Base-by-base conservation (phyloP, 2,888 invertebrate genomes). In the Drosophila colorata region DNA sequence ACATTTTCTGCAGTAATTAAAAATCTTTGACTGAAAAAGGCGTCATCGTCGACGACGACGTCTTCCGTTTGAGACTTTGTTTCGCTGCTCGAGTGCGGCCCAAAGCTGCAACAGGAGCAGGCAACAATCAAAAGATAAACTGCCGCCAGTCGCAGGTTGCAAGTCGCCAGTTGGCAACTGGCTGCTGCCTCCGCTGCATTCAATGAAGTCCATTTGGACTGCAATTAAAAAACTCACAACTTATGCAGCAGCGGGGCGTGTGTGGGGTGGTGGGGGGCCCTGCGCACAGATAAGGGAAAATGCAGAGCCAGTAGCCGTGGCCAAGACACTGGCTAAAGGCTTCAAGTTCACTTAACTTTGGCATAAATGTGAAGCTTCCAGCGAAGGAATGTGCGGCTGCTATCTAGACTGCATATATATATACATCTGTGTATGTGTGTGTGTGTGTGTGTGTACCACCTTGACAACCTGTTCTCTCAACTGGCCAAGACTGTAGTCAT, bases 181-280 rank as follows among this genome's bases (percentile, higher is more conserved):
- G 61, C 48, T 61, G 75, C 69, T 78, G 73, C 89, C 89, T 80
- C 48, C 59, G 75, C 69, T 78, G 73, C 89, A 90, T 80, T 88
- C 88, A 88, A 89, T 88, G 90, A 85, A 87, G 88, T 85, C 85
- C 89, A 90, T 89, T 89, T 90, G 88, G 90, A 79, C 87, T 75
- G 90, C 88, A 89, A 89, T 89, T 89, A 89, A 90, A 89, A 89
- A 86, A 86, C 89, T 86, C 88, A 80, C 87, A 88, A 88, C 86
- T 79, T 87, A 82, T 72, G 76, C 76, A 59, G 44, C 40, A 31
- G 57, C 33, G 20, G 40, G 51, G 23, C 13, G 16, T 8, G 5
- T 14, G 52, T 31, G 2, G 20, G 43, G 9, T 28, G 28, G 2
- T 8, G 14, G 43, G 35, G 57, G 33, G 31, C 43, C 38, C 16